phyloP scores from a whole-genome alignment of 1,140 invertebrate species.

The Belonocnema kinseyi region DNA sequence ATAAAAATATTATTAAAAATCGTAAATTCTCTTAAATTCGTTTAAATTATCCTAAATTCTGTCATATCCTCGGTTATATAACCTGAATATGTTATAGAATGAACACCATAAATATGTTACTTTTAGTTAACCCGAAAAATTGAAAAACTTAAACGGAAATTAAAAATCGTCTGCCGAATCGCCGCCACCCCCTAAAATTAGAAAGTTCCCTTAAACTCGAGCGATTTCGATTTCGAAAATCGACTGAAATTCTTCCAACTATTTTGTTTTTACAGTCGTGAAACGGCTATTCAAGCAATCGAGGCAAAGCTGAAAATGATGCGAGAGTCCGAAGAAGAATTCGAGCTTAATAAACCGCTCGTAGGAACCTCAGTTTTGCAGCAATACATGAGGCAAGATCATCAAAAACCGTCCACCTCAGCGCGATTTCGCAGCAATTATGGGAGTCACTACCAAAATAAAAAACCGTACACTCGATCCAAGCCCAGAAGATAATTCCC shows the following conservation, averaged over 20 bases:
- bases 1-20: too few species aligned
- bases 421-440: constrained; percentile 60
- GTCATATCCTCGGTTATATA: too few species aligned
- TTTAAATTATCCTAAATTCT: too few species aligned
- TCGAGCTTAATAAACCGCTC: constrained; percentile 83
- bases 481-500: constrained; percentile 71
- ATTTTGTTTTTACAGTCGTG: constrained; percentile 76
- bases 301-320: constrained; percentile 90
- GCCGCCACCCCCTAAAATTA: too few species aligned
- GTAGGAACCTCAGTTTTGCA: constrained; percentile 81
- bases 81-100: too few species aligned
- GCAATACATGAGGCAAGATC: constrained; percentile 78
- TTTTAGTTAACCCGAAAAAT: too few species aligned
- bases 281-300: constrained; percentile 89
- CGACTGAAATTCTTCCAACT: constrained; percentile 11
- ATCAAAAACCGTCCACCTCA: constrained; percentile 72
- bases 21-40: too few species aligned
- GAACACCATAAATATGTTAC: too few species aligned
- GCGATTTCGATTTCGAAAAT: too few species aligned
- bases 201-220: too few species aligned
- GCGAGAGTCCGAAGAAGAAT: constrained; percentile 82
- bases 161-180: too few species aligned
- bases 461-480: constrained; percentile 69
- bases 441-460: constrained; percentile 63
- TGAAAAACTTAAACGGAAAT: too few species aligned